These are phyloP conservation scores for Semotilus atromaculatus DNA, from an alignment of 2,797 vertebrate genomes.

Conservation along the genomic window DNA sequence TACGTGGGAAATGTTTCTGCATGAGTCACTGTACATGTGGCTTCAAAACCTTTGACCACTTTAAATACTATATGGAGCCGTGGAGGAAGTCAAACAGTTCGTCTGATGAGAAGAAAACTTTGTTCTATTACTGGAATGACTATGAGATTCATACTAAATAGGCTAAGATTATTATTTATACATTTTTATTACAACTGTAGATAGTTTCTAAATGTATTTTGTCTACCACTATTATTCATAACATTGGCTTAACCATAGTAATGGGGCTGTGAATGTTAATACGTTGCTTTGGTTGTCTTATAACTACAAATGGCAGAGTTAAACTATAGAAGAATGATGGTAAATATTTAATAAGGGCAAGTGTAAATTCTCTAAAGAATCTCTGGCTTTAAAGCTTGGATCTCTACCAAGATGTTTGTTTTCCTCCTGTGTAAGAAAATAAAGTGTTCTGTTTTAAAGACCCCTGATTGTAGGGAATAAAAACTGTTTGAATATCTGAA, in stretches of 20 bases:
- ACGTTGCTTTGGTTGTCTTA: background rate
- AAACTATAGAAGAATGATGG: background rate
- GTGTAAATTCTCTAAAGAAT: constrained; percentile 5
- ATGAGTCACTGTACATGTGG: background rate
- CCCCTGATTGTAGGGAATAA: background rate
- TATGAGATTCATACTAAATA: background rate
- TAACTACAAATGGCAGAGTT: background rate
- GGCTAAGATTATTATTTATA: no score
- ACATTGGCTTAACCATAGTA: background rate
- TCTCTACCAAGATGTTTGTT: constrained; percentile 21
- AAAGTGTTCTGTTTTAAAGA: background rate
- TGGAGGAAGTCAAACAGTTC: background rate
- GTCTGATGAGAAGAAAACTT: background rate
- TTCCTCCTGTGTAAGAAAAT: constrained; percentile 7
- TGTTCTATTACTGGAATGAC: background rate
- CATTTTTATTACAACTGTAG: background rate
- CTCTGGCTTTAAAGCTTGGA: background rate
- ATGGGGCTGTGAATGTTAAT: background rate
- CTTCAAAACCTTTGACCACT: background rate
- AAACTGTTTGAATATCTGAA: background rate
- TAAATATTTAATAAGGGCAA: background rate
- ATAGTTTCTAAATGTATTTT: background rate
- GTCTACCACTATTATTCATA: background rate
- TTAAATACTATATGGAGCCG: background rate
- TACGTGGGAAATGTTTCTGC: background rate